Percentiles rank a stretch among this genome's conserved stretches.
Conservation (phyloP, 2,113 vertebrate species). For the Morone saxatilis region DNA sequence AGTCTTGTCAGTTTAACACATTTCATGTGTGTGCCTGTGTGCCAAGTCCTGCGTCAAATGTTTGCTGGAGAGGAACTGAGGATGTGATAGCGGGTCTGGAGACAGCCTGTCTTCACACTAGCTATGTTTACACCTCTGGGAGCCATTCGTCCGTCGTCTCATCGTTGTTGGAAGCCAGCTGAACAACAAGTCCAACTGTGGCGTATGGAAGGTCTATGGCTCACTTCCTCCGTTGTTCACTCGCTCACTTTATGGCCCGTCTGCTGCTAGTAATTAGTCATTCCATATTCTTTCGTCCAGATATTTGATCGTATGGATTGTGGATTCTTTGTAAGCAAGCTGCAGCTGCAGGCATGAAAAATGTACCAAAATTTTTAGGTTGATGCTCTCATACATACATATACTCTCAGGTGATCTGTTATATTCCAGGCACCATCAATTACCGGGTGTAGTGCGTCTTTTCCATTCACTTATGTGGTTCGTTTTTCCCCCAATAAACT, state of each 20-base stretch:
- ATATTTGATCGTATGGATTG: neutral
- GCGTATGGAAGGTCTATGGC: conserved; percentile 58
- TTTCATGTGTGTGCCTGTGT: conserved; percentile 10
- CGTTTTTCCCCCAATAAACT: neutral
- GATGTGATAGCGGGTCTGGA: conserved; percentile 76
- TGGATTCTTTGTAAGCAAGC: neutral
- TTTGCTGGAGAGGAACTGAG: conserved; percentile 63
- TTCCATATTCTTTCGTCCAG: neutral
- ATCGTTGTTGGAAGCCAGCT: conserved; percentile 72
- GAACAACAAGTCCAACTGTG: conserved; percentile 62
- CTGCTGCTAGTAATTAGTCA: conserved; percentile 35
- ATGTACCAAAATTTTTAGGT: neutral
- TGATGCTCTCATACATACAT: neutral
- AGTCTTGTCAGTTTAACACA: conserved; percentile 62
- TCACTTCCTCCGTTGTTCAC: conserved; percentile 48
- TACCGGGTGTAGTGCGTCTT: neutral
- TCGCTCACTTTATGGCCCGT: conserved; percentile 21
- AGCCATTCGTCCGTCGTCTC: conserved; percentile 76
- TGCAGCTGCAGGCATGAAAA: neutral
- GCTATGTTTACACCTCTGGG: conserved; percentile 82
- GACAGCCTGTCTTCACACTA: conserved; percentile 81
- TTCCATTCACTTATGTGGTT: conserved; percentile 21
- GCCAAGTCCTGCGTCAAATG: conserved; percentile 54
- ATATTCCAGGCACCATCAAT: conserved; percentile 23
- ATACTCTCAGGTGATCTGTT: conserved; percentile 39